Evolutionary conservation across 2,888 invertebrate genomes (phyloP), one percentile per base, ranked within the genome.

Genomic region (Tanaodytes sp.): DNA sequence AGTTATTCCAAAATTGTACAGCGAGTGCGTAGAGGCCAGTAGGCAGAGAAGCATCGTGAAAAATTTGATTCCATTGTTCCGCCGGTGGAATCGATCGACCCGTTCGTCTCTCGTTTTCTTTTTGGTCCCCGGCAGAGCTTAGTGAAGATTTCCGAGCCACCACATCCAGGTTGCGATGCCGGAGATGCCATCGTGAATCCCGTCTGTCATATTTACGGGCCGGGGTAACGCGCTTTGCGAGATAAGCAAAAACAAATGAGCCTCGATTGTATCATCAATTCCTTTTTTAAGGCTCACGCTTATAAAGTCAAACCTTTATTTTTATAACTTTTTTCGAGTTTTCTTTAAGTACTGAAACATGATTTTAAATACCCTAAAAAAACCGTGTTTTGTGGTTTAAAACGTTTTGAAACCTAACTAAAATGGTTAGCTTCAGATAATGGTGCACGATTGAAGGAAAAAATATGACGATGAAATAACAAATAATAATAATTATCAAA

Each of bases 221-320:
- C 71, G 66, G 69, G 71, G 75, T 76, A 74, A 79, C 78, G 76
- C 72, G 71, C 65, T 65, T 27, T 72, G 61, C 49, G 67, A 70
- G 82, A 82, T 82, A 82, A 81, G 79, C 80, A 80, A 80, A 82
- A 82, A 82, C 80, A 82, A 82, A 82, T 81, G 82, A 79, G 77
- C 75, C 73, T 73, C 74, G 80, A 82, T 80, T 79, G 75, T 36
- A 42, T 49, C 64, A 68, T 79, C 79, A 79, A 77, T 75, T 49
- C n/a, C n/a, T 51, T 43, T 65, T 54, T 77, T 77, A 33, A 48
- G 48, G 16, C 27, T 15, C 33, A 23, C 49, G 42, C 42, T 48
- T 49, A 20, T 33, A 33, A 49, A 59, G 49, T 40, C 59, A 48
- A 43, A 46, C 42, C 31, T 54, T 42, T 2, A 19, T 19, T 40